A percentile compares a stretch with the other conserved stretches of the same genome.
These are phyloP conservation scores for Platynereis dumerilii DNA, from an alignment of 2,888 invertebrate genomes.

Conservation along the genomic window DNA sequence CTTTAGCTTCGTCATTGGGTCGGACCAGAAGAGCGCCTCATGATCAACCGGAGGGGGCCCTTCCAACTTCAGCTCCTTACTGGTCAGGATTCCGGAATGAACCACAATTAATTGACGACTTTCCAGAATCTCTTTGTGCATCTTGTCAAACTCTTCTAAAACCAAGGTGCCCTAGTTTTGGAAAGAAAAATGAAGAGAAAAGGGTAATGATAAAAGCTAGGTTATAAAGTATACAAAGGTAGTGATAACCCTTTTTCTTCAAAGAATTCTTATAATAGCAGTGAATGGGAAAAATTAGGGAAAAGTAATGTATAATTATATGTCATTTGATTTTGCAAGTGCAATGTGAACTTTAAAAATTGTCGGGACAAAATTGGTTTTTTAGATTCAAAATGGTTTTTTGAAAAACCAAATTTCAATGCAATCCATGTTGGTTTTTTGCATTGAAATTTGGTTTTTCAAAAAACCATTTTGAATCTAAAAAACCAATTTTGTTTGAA, in stretches of 20 bases:
- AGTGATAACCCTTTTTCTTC: background rate
- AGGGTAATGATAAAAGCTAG: background rate
- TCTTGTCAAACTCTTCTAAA: conserved; percentile 44
- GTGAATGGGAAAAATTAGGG: no score
- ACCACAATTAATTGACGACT: conserved; percentile 42
- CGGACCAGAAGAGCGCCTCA: conserved; percentile 25
- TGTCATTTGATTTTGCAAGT: no score
- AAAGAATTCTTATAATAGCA: no score
- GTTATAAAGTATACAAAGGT: background rate
- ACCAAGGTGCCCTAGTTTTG: conserved; percentile 53
- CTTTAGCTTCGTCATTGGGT: conserved; percentile 53
- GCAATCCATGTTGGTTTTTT: no score
- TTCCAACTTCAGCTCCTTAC: conserved; percentile 11
- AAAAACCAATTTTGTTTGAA: no score
- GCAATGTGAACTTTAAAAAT: no score
- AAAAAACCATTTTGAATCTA: no score
- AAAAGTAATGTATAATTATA: no score
- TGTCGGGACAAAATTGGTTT: no score
- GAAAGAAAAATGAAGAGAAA: background rate
- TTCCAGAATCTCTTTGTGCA: conserved; percentile 42
- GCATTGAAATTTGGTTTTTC: no score
- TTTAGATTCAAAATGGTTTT: no score
- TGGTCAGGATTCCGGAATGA: conserved; percentile 47
- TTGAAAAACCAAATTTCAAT: no score
- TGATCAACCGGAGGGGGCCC: background rate